Conservation (phyloP, 64 coral and sea anemone genomes). For the Pocillopora verrucosa region DNA sequence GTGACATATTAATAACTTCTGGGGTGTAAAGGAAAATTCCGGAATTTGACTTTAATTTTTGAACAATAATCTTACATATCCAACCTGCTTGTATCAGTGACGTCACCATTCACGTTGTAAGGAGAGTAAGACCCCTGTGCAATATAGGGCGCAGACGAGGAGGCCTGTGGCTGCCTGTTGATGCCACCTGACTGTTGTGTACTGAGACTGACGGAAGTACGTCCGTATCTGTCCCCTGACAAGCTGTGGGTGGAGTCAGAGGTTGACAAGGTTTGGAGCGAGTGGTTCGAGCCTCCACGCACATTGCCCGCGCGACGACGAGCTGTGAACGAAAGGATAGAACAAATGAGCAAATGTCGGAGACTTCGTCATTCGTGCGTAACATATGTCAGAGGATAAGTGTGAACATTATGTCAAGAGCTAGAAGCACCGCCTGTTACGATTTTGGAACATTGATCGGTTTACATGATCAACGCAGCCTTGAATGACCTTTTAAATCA, state of each 20-base stretch:
- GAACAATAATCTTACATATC: background rate
- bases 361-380: background rate
- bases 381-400: background rate
- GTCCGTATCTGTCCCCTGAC: constrained; percentile 52
- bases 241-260: constrained; percentile 37
- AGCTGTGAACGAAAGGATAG: background rate
- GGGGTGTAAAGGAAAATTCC: no score
- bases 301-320: constrained; percentile 49
- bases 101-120: constrained; percentile 32
- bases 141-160: constrained; percentile 71
- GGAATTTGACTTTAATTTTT: no score
- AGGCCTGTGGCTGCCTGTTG: constrained; percentile 55
- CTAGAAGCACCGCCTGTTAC: no score
- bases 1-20: no score
- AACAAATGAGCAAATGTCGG: background rate
- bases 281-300: constrained; percentile 68
- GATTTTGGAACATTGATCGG: no score
- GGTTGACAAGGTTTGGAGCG: constrained; percentile 54
- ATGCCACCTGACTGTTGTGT: constrained; percentile 29
- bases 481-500: no score
- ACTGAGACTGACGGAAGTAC: constrained; percentile 40
- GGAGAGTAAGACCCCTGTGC: constrained; percentile 41
- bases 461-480: no score
- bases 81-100: constrained; percentile 17
- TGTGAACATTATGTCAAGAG: no score